Percentiles rank a stretch among this genome's conserved stretches.
Conservation (phyloP, 2,888 invertebrate genomes). For the Stenolophus ochropezus region DNA sequence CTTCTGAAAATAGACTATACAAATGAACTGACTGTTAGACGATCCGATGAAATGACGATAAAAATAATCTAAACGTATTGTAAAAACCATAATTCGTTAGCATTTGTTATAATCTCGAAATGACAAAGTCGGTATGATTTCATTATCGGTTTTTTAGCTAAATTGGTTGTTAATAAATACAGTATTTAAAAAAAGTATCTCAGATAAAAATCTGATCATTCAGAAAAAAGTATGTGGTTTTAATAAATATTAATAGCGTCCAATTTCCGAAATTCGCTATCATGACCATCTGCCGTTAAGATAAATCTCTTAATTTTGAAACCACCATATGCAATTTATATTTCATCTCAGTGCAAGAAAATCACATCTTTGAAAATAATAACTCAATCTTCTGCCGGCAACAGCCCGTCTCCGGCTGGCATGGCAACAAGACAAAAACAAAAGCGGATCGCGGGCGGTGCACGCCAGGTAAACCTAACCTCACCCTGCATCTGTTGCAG, state of each 20-base stretch:
- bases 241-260: not conserved
- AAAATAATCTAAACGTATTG: too few relatives aligned
- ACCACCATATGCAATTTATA: constrained; percentile 38
- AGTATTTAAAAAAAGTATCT: too few relatives aligned
- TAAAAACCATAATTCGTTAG: too few relatives aligned
- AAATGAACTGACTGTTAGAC: too few relatives aligned
- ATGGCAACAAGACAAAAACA: constrained; percentile 40
- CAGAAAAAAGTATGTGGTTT: too few relatives aligned
- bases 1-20: too few relatives aligned
- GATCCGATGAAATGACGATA: too few relatives aligned
- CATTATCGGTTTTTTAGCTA: too few relatives aligned
- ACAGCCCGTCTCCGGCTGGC: constrained; percentile 32
- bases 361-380: constrained; percentile 48
- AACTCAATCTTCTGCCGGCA: constrained; percentile 53
- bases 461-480: constrained; percentile 36
- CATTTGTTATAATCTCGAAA: too few relatives aligned
- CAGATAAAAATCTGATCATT: too few relatives aligned
- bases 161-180: too few relatives aligned
- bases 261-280: not conserved
- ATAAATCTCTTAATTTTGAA: constrained; percentile 38
- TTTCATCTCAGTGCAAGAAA: constrained; percentile 20
- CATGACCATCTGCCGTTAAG: constrained; percentile 4
- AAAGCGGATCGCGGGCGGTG: constrained; percentile 37
- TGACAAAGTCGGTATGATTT: too few relatives aligned
- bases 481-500: constrained; percentile 19